Evolutionary conservation across 2,113 vertebrate species (phyloP).

Genomic region (Tenrec ecaudatus): DNA sequence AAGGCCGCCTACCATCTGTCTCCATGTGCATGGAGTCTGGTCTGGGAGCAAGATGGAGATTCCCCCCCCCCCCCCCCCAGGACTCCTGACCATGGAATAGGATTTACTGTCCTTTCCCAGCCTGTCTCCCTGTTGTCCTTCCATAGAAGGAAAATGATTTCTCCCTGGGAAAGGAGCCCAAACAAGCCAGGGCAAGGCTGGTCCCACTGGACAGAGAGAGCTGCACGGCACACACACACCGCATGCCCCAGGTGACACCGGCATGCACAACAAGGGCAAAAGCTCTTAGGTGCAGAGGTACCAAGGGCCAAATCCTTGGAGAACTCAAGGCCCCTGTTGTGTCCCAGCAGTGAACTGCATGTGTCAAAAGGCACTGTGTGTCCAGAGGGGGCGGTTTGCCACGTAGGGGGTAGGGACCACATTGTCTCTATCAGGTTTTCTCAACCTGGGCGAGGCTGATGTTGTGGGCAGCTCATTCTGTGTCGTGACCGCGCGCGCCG

Average conservation of each 20-base stretch:
- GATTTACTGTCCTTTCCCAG: conserved; percentile 26
- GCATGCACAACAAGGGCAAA: background rate
- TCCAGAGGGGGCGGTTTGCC: background rate
- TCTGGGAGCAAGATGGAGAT: background rate
- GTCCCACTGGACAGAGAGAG: background rate
- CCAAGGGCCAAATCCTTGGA: background rate
- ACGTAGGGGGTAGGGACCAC: background rate
- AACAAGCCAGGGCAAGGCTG: background rate
- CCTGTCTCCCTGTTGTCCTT: conserved; percentile 49
- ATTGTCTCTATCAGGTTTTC: background rate
- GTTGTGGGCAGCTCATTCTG: background rate
- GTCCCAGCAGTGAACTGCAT: background rate
- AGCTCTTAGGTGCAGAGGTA: background rate
- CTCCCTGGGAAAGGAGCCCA: conserved; percentile 37
- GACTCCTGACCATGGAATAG: background rate
- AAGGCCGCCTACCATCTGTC: background rate
- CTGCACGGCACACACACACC: background rate
- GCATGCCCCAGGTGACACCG: background rate
- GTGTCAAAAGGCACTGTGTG: background rate
- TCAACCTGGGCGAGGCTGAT: background rate
- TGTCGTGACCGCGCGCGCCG: background rate
- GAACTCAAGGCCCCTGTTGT: background rate
- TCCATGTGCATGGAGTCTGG: background rate
- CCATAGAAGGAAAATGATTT: conserved; percentile 50
- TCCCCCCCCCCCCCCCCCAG: background rate